phyloP scores from a whole-genome alignment of 2,888 invertebrate genomes.

The Drosophila trichaetosa region DNA sequence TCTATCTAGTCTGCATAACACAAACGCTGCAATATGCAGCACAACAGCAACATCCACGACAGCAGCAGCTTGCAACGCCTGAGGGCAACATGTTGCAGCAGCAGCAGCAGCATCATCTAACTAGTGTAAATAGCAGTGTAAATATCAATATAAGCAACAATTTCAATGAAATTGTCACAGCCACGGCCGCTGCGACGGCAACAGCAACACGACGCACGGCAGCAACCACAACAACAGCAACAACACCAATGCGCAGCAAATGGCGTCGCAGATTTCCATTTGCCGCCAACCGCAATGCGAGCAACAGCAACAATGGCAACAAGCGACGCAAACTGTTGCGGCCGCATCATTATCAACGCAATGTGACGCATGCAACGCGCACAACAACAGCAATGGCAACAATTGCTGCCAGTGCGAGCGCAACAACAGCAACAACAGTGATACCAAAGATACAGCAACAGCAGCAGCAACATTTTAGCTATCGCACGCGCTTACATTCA shows the following conservation, averaged over 20 bases:
- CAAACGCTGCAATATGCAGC: conserved; percentile 56
- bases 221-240: conserved; percentile 39
- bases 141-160: conserved; percentile 75
- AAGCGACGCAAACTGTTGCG: conserved; percentile 71
- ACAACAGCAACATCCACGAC: conserved; percentile 45
- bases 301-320: conserved; percentile 59
- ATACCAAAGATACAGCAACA: conserved; percentile 58
- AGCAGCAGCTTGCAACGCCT: conserved; percentile 48
- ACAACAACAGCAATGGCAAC: conserved; percentile 65
- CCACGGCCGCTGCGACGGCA: conserved; percentile 47
- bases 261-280: conserved; percentile 71
- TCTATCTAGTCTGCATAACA: conserved; percentile 71
- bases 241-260: conserved; percentile 68
- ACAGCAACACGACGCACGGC: conserved; percentile 38
- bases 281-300: conserved; percentile 42
- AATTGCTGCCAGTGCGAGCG: conserved; percentile 52
- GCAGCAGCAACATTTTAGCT: conserved; percentile 62
- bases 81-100: conserved; percentile 72
- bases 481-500: conserved; percentile 63
- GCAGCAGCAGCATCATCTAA: conserved; percentile 48
- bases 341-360: conserved; percentile 63
- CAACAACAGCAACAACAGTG: conserved; percentile 52
- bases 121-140: conserved; percentile 80
- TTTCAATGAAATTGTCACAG: conserved; percentile 77
- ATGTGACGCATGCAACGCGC: conserved; percentile 75